A percentile compares a stretch with the other conserved stretches of the same genome.
Conservation (phyloP, 2,888 invertebrate genomes). For the Monochamus alternatus region DNA sequence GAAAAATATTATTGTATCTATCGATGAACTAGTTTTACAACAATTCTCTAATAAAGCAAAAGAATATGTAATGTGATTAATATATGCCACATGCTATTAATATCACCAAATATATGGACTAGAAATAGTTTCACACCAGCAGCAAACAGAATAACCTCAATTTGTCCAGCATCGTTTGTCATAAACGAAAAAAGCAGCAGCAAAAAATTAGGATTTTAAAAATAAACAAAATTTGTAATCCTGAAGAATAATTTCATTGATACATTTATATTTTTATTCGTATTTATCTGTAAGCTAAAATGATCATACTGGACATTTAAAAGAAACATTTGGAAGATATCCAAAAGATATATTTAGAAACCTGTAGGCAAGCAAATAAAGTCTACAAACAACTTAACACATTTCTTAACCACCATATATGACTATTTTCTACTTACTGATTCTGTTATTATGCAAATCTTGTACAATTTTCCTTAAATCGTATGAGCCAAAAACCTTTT, state of each 20-base stretch:
- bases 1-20: background rate
- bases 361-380: constrained; percentile 61
- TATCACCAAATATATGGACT: constrained; percentile 16
- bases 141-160: background rate
- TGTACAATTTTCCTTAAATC: constrained; percentile 51
- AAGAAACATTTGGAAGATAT: constrained; percentile 55
- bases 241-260: background rate
- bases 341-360: constrained; percentile 67
- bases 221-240: background rate
- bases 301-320: constrained; percentile 35
- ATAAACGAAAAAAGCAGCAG: background rate
- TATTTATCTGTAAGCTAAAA: background rate
- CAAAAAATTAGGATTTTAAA: background rate
- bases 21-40: background rate
- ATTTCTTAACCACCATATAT: constrained; percentile 48
- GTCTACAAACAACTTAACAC: constrained; percentile 46
- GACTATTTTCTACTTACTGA: constrained; percentile 59
- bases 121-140: constrained; percentile 1
- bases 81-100: constrained; percentile 13
- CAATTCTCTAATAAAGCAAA: too few relatives aligned
- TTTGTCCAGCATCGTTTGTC: background rate
- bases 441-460: constrained; percentile 62
- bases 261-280: constrained; percentile 15
- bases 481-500: constrained; percentile 50
- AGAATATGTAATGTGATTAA: background rate